Conservation (phyloP, 2,888 invertebrate species). For the Erebia epiphron region DNA sequence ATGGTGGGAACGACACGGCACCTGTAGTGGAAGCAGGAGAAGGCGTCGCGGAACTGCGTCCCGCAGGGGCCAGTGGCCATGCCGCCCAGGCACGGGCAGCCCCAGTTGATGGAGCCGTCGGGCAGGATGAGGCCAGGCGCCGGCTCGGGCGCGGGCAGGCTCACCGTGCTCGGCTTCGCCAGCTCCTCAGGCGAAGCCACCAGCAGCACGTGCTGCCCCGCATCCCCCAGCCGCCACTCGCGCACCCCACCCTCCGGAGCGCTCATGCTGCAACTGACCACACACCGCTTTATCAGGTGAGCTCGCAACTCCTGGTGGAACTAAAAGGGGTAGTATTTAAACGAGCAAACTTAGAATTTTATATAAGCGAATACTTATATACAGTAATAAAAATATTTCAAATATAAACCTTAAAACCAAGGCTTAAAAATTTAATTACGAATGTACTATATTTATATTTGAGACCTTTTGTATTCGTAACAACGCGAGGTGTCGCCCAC, state of each 20-base stretch:
- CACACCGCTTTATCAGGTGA: neutral
- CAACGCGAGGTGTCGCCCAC: too few species aligned
- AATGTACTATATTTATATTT: too few species aligned
- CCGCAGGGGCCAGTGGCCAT: slow-evolving; percentile 99
- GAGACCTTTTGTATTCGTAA: too few species aligned
- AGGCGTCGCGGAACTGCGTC: slow-evolving; percentile 95
- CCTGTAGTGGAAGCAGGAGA: slow-evolving; percentile 96
- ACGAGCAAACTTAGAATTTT: too few species aligned
- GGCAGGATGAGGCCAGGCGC: slow-evolving; percentile 91
- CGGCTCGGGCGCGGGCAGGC: slow-evolving; percentile 87
- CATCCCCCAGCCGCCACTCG: slow-evolving; percentile 56
- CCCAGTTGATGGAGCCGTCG: slow-evolving; percentile 97
- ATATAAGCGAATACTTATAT: too few species aligned
- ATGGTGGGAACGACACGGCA: slow-evolving; percentile 42
- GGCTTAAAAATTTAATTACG: too few species aligned
- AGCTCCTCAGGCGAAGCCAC: slow-evolving; percentile 92
- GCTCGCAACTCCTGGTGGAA: neutral
- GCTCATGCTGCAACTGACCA: neutral
- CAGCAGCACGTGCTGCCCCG: slow-evolving; percentile 85
- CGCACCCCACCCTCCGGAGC: slow-evolving; percentile 51
- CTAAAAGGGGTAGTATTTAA: too few species aligned
- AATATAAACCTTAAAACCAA: too few species aligned
- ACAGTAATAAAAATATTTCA: too few species aligned
- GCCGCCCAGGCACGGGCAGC: slow-evolving; percentile 98
- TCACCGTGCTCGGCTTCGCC: slow-evolving; percentile 86